Evolutionary conservation across 2,888 invertebrate genomes (phyloP).

Genomic region (Oxyteleia sp.): DNA sequence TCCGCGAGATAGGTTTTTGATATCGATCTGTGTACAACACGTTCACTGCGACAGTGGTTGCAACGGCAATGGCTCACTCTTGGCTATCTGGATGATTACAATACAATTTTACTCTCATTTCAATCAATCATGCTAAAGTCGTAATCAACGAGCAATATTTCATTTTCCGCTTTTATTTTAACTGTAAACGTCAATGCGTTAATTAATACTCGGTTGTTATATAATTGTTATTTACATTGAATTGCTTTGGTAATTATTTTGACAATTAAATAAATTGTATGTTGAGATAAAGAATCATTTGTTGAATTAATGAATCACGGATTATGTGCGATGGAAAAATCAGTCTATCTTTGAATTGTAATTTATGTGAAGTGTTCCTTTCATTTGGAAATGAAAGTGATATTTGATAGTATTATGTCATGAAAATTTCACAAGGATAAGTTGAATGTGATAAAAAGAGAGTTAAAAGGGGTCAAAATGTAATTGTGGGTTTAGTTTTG

Average conservation of each 20-base stretch:
- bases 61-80: constrained; percentile 41
- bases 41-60: constrained; percentile 54
- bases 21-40: constrained; percentile 68
- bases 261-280: too few relatives aligned
- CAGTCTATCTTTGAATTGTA: background rate
- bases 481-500: background rate
- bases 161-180: too few relatives aligned
- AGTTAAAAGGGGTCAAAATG: background rate
- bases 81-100: constrained; percentile 16
- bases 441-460: background rate
- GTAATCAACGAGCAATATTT: background rate
- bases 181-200: too few relatives aligned
- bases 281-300: too few relatives aligned
- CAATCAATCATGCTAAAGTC: constrained; percentile 1
- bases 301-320: too few relatives aligned
- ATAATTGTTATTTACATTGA: too few relatives aligned
- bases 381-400: background rate
- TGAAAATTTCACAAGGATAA: background rate
- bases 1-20: constrained; percentile 61
- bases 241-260: too few relatives aligned
- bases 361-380: background rate
- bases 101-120: constrained; percentile 10
- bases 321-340: background rate
- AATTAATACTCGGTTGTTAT: too few relatives aligned
- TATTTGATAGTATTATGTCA: background rate